Evolutionary conservation across 2,113 vertebrate genomes (phyloP).

Genomic region (Zingel zingel): DNA sequence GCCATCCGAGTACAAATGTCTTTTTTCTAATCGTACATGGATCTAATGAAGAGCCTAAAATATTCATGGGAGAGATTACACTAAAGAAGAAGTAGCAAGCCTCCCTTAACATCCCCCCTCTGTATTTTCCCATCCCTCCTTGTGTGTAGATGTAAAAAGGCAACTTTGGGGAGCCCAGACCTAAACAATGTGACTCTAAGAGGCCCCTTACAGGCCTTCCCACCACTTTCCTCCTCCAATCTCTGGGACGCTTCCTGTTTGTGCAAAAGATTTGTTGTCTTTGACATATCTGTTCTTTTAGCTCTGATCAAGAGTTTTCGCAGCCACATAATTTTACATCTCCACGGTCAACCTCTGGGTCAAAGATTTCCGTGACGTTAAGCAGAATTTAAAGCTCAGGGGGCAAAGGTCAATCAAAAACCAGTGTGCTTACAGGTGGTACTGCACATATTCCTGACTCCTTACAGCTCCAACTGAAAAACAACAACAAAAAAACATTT

Average conservation of each 20-base stretch:
- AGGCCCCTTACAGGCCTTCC: slow-evolving; percentile 59
- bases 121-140: slow-evolving; percentile 73
- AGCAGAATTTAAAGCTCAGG: slow-evolving; percentile 32
- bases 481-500: background rate
- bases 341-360: slow-evolving; percentile 40
- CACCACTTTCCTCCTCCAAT: slow-evolving; percentile 57
- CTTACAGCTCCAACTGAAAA: background rate
- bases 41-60: slow-evolving; percentile 58
- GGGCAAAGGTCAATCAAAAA: slow-evolving; percentile 34
- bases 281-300: slow-evolving; percentile 69
- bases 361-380: slow-evolving; percentile 68
- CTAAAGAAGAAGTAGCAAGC: slow-evolving; percentile 39
- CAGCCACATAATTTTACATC: slow-evolving; percentile 45
- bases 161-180: slow-evolving; percentile 72
- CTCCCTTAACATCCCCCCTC: slow-evolving; percentile 39
- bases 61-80: slow-evolving; percentile 73
- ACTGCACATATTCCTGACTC: background rate
- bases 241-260: slow-evolving; percentile 78
- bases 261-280: slow-evolving; percentile 74
- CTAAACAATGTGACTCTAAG: slow-evolving; percentile 73
- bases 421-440: slow-evolving; percentile 25
- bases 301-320: slow-evolving; percentile 52
- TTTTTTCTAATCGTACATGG: slow-evolving; percentile 26
- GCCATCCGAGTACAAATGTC: slow-evolving; percentile 38
- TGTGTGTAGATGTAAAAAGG: slow-evolving; percentile 52